Evolutionary conservation across 2,797 vertebrate species (phyloP).

Genomic region (Trichosurus vulpecula): DNA sequence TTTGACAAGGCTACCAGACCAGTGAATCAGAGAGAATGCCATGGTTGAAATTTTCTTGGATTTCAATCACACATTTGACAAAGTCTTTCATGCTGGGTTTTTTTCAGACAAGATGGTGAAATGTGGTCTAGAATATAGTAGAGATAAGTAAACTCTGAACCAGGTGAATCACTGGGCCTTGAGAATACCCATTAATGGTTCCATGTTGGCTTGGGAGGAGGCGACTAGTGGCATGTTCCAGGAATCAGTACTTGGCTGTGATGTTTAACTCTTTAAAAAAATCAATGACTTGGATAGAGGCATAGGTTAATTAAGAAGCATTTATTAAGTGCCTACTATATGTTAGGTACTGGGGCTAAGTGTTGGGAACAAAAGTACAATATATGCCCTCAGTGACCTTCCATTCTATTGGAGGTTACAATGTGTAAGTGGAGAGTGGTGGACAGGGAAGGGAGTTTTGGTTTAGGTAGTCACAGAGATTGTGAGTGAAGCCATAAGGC

Average conservation of each 20-base stretch:
- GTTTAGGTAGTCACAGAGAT: not conserved
- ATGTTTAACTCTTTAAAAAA: not conserved
- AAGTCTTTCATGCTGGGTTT: not conserved
- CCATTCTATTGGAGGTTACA: not conserved
- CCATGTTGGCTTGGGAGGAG: not conserved
- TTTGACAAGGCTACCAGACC: not conserved
- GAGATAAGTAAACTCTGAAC: not conserved
- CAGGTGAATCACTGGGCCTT: not conserved
- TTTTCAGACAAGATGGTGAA: not conserved
- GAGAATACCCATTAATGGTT: not conserved
- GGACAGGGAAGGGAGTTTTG: not conserved
- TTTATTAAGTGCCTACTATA: not conserved
- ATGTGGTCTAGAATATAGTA: not conserved
- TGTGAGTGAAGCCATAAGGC: not conserved
- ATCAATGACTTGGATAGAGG: not conserved
- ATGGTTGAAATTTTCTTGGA: not conserved
- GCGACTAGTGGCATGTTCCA: not conserved
- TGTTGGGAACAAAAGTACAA: not conserved
- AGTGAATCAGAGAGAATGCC: not conserved
- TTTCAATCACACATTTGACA: not conserved
- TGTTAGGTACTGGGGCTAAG: not conserved
- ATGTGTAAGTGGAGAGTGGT: not conserved
- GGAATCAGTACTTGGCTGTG: not conserved
- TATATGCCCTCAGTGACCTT: not conserved
- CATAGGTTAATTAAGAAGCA: not conserved